These are phyloP conservation scores for Aphelenchoides fujianensis DNA, from an alignment of 1,140 invertebrate species.

Conservation along the genomic window DNA sequence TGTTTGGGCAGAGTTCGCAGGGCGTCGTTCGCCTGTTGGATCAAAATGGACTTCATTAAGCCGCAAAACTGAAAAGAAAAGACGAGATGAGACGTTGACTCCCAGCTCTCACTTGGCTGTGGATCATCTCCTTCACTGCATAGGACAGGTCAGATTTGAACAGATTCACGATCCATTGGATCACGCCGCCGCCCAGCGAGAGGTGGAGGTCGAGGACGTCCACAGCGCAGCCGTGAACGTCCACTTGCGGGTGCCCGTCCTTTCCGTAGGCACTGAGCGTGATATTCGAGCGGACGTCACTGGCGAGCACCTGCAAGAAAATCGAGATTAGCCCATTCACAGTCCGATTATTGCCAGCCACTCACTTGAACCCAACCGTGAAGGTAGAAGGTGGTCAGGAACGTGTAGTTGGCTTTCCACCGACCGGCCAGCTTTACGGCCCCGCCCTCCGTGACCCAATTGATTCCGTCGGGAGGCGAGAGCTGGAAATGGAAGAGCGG, in stretches of 20 bases:
- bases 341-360: conserved; percentile 37
- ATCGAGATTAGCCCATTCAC: conserved; percentile 31
- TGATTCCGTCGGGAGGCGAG: conserved; percentile 43
- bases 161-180: conserved; percentile 58
- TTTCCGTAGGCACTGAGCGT: conserved; percentile 30
- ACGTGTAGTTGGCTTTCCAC: conserved; percentile 54
- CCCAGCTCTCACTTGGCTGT: conserved; percentile 53
- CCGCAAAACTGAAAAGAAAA: conserved; percentile 50
- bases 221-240: conserved; percentile 29
- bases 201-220: conserved; percentile 42
- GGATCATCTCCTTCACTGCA: conserved; percentile 42
- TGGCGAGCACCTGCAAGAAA: conserved; percentile 47
- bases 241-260: conserved; percentile 46
- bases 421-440: conserved; percentile 48
- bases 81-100: no score
- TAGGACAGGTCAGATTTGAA: conserved; percentile 41
- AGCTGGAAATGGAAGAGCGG: conserved; percentile 54
- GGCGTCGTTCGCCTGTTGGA: conserved; percentile 50
- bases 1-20: conserved; percentile 44
- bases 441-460: conserved; percentile 36
- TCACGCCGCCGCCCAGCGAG: conserved; percentile 49
- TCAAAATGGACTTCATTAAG: conserved; percentile 31
- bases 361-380: no score
- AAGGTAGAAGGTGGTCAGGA: conserved; percentile 40
- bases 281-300: conserved; percentile 41